Conservation (phyloP, 2,888 invertebrate species). For the Lepetodrilus schrolli region DNA sequence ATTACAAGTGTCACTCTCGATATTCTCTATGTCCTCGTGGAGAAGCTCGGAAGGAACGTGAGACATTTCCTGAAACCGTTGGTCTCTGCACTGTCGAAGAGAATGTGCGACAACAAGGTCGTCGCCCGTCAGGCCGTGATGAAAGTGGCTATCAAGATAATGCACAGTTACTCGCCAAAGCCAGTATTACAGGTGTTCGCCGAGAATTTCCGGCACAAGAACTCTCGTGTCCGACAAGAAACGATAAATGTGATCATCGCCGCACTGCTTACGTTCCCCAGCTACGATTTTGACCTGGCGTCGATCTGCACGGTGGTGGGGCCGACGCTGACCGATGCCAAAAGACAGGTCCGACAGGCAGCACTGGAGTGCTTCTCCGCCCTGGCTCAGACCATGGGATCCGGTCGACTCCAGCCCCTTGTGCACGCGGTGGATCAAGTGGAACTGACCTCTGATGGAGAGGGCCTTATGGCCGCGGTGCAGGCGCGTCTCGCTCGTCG, state of each 20-base stretch:
- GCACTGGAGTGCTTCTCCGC: conserved; percentile 87
- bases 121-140: conserved; percentile 77
- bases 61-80: conserved; percentile 77
- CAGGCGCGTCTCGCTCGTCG: conserved; percentile 84
- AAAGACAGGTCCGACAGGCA: conserved; percentile 85
- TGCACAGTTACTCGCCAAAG: conserved; percentile 78
- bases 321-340: conserved; percentile 79
- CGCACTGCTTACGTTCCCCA: conserved; percentile 85
- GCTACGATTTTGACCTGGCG: conserved; percentile 82
- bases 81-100: conserved; percentile 75
- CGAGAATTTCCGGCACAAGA: conserved; percentile 76
- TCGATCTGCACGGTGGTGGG: conserved; percentile 76
- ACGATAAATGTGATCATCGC: conserved; percentile 85
- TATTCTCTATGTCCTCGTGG: conserved; percentile 76
- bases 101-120: conserved; percentile 77
- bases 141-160: conserved; percentile 77
- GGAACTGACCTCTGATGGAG: conserved; percentile 73
- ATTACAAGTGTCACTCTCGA: conserved; percentile 77
- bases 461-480: conserved; percentile 80
- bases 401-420: conserved; percentile 79
- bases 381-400: conserved; percentile 83
- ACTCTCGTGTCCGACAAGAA: conserved; percentile 82
- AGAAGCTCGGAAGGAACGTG: conserved; percentile 73
- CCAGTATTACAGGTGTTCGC: conserved; percentile 78
- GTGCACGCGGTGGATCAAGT: conserved; percentile 76